A percentile compares a stretch with the other conserved stretches of the same genome.
phyloP scores from a whole-genome alignment of 2,888 invertebrate genomes.

The Cantharis flavilabris region DNA sequence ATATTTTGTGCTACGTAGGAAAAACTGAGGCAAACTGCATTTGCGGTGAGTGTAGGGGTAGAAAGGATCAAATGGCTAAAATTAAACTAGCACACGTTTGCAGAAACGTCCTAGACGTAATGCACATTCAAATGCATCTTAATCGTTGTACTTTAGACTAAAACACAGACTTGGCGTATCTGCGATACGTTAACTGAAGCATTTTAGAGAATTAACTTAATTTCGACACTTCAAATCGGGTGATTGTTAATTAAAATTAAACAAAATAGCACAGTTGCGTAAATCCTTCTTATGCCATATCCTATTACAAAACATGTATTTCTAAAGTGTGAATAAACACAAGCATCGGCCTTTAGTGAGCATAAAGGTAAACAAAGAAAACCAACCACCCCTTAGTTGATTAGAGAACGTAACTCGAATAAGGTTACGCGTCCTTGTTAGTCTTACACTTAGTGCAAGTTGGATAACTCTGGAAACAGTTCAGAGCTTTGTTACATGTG shows the following conservation, averaged over 20 bases:
- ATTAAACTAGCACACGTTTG: neutral
- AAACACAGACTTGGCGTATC: neutral
- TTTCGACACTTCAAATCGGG: neutral
- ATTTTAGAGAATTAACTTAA: neutral
- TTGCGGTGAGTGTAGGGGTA: neutral
- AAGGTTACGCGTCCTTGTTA: slow-evolving; percentile 19
- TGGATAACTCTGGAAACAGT: slow-evolving; percentile 22
- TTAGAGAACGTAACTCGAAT: slow-evolving; percentile 23
- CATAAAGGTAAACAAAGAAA: slow-evolving; percentile 21
- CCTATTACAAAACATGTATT: slow-evolving; percentile 1
- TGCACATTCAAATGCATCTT: neutral
- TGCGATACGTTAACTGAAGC: neutral
- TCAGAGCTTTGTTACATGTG: slow-evolving; percentile 20
- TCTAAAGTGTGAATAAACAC: slow-evolving; percentile 3
- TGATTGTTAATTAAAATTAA: neutral
- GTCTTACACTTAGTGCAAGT: slow-evolving; percentile 22
- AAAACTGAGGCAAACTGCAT: neutral
- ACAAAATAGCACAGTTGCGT: neutral
- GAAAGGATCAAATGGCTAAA: neutral
- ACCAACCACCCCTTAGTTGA: slow-evolving; percentile 18
- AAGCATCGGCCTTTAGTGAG: slow-evolving; percentile 6
- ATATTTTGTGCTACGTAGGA: too few species aligned
- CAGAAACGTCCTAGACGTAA: neutral
- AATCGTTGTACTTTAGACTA: neutral
- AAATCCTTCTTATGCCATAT: neutral